Conservation (phyloP, 1,140 invertebrate species). For the Zaprionus gabonicus region DNA sequence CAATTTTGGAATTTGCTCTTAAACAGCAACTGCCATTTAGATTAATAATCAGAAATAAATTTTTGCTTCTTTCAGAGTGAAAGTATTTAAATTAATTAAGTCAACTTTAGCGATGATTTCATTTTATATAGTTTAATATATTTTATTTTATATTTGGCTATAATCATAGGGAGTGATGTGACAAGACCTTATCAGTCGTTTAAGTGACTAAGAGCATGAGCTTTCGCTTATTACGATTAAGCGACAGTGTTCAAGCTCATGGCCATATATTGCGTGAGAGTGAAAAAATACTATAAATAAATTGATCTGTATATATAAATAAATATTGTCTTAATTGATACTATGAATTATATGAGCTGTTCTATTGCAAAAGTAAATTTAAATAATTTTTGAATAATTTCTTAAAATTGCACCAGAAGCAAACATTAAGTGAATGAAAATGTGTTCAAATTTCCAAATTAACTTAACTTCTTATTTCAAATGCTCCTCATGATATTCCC, state of each 20-base stretch:
- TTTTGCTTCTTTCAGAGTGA: background rate
- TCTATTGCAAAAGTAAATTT: background rate
- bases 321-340: background rate
- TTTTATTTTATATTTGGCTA: background rate
- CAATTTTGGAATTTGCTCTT: background rate
- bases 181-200: constrained; percentile 12
- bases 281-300: constrained; percentile 4
- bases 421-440: background rate
- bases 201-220: background rate
- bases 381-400: background rate
- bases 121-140: background rate
- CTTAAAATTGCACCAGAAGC: background rate
- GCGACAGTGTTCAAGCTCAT: constrained; percentile 37
- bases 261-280: constrained; percentile 14
- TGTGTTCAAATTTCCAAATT: background rate
- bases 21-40: background rate
- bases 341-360: background rate
- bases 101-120: background rate
- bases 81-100: background rate
- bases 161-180: background rate
- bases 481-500: background rate
- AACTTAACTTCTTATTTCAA: background rate
- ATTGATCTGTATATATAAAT: background rate
- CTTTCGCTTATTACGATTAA: constrained; percentile 5
- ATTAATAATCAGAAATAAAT: background rate